Evolutionary conservation across 2,888 invertebrate species (phyloP), one percentile per base, ranked within the genome.

Genomic region (Sphinx pinastri): DNA sequence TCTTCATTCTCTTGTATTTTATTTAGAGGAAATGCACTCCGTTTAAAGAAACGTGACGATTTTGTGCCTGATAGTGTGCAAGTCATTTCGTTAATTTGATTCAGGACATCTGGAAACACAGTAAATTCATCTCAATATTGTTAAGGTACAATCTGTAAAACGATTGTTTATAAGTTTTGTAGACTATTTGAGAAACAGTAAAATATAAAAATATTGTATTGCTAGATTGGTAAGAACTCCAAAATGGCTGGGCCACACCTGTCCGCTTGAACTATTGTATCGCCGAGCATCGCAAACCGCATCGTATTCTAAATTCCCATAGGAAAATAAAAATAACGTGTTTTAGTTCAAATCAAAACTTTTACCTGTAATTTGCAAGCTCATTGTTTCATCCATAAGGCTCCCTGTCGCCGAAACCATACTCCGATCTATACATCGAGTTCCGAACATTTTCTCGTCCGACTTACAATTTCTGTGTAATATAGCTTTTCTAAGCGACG

Each of bases 311-410:
- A 25, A 25, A 25, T 25, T 25, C 25, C 25, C 25, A 25, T 25
- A 25, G 25, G 25, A 25, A 25, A 25, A 25, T 25, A 25, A 25
- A 2, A 2, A 25, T 25, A 25, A 25, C 25, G 25, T 25, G 25
- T 25, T 25, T 25, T 25, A 25, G 2, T 25, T 25, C 25, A 25
- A 25, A 25, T 25, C 25, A 25, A 25, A 25, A 25, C 25, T 2
- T 1, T 70, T 80, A 93, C 93, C 92, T 79, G 93, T 90, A 71
- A 94, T 89, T 78, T 93, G 93, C 68, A 93, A 81, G 76, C 86
- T 90, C 14, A 84, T 87, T 4, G 84, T 81, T 49, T 87, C 89
- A 78, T 92, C 89, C 72, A 89, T 80, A 6, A 86, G 70, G 69
- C 78, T 83, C n/a, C 79, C 84, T 69, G 76, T 82, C 45, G 68